phyloP scores from a whole-genome alignment of 2,888 invertebrate species.

The Pterostichus madidus region DNA sequence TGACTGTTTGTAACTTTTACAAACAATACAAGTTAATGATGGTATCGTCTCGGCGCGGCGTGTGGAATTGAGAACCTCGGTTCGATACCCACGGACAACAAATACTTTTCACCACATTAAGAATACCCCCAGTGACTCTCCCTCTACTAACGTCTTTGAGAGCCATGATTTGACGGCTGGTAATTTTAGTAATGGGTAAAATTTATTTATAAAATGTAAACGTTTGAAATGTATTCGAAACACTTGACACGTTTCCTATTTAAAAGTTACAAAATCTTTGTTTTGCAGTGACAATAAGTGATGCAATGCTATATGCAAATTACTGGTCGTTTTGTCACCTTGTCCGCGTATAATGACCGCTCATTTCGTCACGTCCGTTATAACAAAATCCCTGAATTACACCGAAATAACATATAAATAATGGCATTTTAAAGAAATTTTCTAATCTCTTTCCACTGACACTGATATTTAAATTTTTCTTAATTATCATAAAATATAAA shows the following conservation, averaged over 20 bases:
- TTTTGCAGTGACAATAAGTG: neutral
- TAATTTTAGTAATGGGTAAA: too few relatives aligned
- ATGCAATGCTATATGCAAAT: constrained; percentile 1
- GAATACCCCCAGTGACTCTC: too few relatives aligned
- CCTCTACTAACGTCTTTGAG: too few relatives aligned
- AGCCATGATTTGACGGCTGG: too few relatives aligned
- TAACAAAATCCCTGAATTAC: neutral
- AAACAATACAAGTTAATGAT: too few relatives aligned
- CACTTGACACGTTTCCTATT: neutral
- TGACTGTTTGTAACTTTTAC: too few relatives aligned
- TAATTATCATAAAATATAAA: constrained; percentile 43
- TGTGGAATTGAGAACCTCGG: too few relatives aligned
- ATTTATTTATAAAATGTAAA: neutral
- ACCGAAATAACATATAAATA: neutral
- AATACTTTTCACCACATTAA: too few relatives aligned
- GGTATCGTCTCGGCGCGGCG: too few relatives aligned
- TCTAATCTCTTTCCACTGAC: constrained; percentile 23
- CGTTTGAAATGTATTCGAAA: too few relatives aligned
- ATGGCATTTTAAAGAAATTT: neutral
- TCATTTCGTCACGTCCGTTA: constrained; percentile 6
- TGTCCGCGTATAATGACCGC: neutral
- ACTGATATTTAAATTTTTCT: constrained; percentile 27
- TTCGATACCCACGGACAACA: too few relatives aligned
- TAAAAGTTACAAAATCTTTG: constrained; percentile 2
- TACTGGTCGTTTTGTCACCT: constrained; percentile 5